These are phyloP conservation scores for Mormyrus iriodes DNA, from an alignment of 2,113 vertebrate genomes.

Conservation along the genomic window DNA sequence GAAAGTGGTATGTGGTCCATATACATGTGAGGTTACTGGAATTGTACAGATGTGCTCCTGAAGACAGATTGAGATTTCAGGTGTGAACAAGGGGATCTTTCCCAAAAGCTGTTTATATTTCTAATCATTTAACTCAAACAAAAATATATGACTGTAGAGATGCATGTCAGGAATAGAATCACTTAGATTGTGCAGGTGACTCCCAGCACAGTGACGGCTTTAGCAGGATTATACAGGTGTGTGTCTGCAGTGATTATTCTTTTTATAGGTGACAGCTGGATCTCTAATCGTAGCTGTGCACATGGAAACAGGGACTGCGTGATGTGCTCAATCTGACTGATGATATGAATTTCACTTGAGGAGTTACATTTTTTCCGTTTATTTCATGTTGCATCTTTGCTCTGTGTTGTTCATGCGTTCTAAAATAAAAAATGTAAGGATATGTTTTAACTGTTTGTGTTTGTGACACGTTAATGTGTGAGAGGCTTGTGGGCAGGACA, in stretches of 20 bases:
- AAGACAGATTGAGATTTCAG: not conserved
- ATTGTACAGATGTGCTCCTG: not conserved
- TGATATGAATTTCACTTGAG: not conserved
- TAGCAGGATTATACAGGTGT: not conserved
- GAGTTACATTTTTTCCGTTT: not conserved
- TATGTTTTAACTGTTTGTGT: not conserved
- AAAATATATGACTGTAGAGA: not conserved
- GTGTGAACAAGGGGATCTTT: not conserved
- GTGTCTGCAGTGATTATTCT: not conserved
- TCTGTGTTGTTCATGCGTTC: constrained; percentile 15
- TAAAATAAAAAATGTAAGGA: constrained; percentile 21
- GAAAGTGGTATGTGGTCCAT: not conserved
- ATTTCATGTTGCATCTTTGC: constrained; percentile 11
- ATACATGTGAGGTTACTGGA: not conserved
- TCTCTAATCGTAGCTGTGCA: not conserved
- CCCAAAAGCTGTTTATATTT: not conserved
- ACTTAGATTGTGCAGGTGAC: not conserved
- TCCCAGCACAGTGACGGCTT: not conserved
- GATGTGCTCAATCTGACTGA: not conserved
- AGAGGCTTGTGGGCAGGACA: not conserved
- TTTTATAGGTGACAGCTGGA: not conserved
- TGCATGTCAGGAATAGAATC: not conserved
- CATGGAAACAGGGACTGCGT: not conserved
- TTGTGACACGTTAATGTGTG: not conserved
- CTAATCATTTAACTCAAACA: not conserved